A percentile compares a stretch with the other conserved stretches of the same genome.
Conservation (phyloP, 2,888 invertebrate species). For the Branchellion lobata region DNA sequence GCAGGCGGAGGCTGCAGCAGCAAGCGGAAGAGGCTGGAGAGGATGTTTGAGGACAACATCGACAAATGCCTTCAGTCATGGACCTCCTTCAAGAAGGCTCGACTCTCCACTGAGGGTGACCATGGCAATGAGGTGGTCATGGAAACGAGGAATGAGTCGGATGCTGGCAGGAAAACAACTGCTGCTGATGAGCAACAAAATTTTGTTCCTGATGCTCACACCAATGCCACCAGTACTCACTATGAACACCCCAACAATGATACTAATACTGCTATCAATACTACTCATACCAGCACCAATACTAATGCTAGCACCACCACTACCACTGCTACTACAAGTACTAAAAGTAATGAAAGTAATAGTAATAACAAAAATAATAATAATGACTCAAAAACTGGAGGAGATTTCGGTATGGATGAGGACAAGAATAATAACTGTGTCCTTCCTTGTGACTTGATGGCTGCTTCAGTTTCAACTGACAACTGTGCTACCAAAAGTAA, state of each 20-base stretch:
- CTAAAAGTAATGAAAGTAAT: not conserved
- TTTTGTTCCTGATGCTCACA: too few relatives aligned
- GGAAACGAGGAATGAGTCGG: not conserved
- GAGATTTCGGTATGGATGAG: too few relatives aligned
- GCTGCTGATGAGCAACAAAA: not conserved
- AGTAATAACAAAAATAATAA: not conserved
- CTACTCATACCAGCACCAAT: not conserved
- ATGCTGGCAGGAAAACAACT: not conserved
- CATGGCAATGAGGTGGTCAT: not conserved
- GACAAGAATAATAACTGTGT: too few relatives aligned
- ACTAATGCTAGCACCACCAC: not conserved
- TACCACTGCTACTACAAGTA: not conserved
- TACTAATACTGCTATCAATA: not conserved
- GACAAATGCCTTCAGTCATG: too few relatives aligned
- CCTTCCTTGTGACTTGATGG: too few relatives aligned
- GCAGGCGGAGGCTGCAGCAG: too few relatives aligned
- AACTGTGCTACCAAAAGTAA: not conserved
- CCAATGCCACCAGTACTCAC: too few relatives aligned
- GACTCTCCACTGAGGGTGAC: not conserved
- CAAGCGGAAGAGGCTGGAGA: too few relatives aligned
- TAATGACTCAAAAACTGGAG: constrained; percentile 9
- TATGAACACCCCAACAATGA: too few relatives aligned
- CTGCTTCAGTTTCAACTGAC: not conserved
- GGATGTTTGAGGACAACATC: too few relatives aligned
- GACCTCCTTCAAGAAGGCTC: too few relatives aligned